phyloP scores from a whole-genome alignment of 2,113 vertebrate species.

The Ptilonorhynchus violaceus region DNA sequence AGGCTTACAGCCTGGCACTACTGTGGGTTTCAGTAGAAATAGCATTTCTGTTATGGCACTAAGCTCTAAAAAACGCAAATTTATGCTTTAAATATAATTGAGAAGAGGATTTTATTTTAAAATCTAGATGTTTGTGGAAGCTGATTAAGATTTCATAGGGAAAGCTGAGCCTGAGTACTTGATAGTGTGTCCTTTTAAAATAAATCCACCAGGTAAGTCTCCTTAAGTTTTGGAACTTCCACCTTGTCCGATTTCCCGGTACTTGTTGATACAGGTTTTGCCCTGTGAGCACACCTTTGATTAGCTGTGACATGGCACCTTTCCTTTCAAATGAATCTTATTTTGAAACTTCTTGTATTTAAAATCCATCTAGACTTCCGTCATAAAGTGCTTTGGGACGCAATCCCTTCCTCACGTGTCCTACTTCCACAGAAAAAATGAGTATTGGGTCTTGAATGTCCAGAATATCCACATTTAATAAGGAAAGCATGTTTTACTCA shows the following conservation, averaged over 20 bases:
- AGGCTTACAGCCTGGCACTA: neutral
- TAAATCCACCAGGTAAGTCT: neutral
- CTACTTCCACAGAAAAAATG: neutral
- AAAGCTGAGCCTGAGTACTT: neutral
- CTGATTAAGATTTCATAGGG: neutral
- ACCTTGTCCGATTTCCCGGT: constrained; percentile 5
- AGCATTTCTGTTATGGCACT: neutral
- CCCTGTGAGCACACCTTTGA: neutral
- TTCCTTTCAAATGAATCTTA: neutral
- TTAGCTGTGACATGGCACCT: constrained; percentile 16
- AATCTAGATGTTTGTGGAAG: neutral
- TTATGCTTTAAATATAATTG: neutral
- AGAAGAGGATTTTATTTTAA: neutral
- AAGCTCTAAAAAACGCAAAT: neutral
- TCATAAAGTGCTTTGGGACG: neutral
- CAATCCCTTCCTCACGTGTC: neutral
- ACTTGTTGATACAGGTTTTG: constrained; percentile 45
- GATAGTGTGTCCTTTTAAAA: neutral
- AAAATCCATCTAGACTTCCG: neutral
- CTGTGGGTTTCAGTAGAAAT: neutral
- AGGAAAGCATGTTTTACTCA: neutral
- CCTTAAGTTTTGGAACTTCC: constrained; percentile 6
- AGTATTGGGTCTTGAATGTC: neutral
- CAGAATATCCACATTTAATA: neutral
- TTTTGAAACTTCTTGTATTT: neutral